Evolutionary conservation across 2,797 vertebrate genomes (phyloP), one percentile per base, ranked within the genome.

Genomic region (Anguilla anguilla): DNA sequence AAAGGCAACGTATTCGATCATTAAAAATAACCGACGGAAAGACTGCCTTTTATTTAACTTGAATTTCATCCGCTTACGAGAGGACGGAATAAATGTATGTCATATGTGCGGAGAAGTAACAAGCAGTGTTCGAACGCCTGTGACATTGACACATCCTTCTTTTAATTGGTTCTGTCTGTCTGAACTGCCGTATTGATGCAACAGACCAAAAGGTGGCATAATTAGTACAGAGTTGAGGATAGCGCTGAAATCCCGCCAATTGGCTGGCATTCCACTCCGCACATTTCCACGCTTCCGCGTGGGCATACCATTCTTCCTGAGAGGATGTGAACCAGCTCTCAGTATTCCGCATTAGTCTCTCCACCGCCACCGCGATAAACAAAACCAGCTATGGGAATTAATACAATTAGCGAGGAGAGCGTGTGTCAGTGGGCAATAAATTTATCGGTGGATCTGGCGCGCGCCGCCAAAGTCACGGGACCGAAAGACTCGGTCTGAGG

Each of bases 401-500:
- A 83, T 88, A 72, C 88, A 83, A 72, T 86, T 86, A 88, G 79
- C 5, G 35, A 51, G 64, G 59, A 74, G 85, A 72, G 67, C 61
- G 59, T 82, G 74, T 88, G 85, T 74, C 88, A 77, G 28, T 49
- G 53, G 15, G 53, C 49, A 86, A 89, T 84, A 72, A 55, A 89
- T 89, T 86, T 46, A 86, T 87, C 22, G 67, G 51, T 51, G 85
- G 19, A 83, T 59, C 79, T 86, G 88, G 85, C 85, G 46, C 74
- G 88, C 28, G 2, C 28, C 2, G 85, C 83, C 19, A 77, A 35
- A 89, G 91, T 87, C 72, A 59, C 87, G 35, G 39, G 83, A 88
- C 88, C 89, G 89, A 89, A 88, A 86, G 64, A 91, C 90, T 39
- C 46, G 86, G 85, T 88, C 91, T 88, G 87, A 81, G 88, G 92